A percentile compares a stretch with the other conserved stretches of the same genome.
phyloP scores from a whole-genome alignment of 2,797 vertebrate species.

The Pampus argenteus region DNA sequence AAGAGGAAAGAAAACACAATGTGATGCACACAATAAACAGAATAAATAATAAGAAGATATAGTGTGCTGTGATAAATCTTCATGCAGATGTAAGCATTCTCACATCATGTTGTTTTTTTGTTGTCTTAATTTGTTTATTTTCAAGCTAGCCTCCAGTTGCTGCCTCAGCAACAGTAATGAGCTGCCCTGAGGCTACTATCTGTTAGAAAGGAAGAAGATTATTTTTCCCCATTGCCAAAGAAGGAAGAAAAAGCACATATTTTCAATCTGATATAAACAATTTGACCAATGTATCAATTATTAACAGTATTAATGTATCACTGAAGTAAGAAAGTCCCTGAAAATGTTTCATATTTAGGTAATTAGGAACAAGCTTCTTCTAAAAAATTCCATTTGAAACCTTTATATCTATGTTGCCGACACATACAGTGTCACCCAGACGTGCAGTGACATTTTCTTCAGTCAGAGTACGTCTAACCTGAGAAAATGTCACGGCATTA shows the following conservation, averaged over 20 bases:
- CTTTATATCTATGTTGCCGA: conserved; percentile 1
- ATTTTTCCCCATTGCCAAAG: conserved; percentile 33
- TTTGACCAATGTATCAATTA: neutral
- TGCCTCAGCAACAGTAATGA: conserved; percentile 42
- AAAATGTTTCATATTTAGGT: neutral
- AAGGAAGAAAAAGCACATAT: conserved; percentile 18
- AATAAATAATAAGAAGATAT: neutral
- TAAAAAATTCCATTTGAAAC: neutral
- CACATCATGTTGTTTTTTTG: conserved; percentile 17
- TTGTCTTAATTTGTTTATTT: conserved; percentile 32
- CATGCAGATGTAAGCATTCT: conserved; percentile 7
- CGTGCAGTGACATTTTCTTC: conserved; percentile 20
- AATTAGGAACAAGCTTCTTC: neutral
- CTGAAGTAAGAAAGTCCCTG: neutral
- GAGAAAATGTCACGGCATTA: conserved; percentile 37
- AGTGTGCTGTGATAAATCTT: neutral
- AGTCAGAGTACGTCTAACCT: conserved; percentile 22
- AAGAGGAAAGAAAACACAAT: neutral
- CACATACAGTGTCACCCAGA: neutral
- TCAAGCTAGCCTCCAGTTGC: conserved; percentile 2
- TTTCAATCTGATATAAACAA: neutral
- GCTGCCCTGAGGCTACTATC: conserved; percentile 12
- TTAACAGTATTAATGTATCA: no score
- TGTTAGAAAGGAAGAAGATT: conserved; percentile 13
- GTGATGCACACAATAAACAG: neutral